Evolutionary conservation across 2,888 invertebrate genomes (phyloP), one percentile per base, ranked within the genome.

Genomic region (Netelia fuscicornis): DNA sequence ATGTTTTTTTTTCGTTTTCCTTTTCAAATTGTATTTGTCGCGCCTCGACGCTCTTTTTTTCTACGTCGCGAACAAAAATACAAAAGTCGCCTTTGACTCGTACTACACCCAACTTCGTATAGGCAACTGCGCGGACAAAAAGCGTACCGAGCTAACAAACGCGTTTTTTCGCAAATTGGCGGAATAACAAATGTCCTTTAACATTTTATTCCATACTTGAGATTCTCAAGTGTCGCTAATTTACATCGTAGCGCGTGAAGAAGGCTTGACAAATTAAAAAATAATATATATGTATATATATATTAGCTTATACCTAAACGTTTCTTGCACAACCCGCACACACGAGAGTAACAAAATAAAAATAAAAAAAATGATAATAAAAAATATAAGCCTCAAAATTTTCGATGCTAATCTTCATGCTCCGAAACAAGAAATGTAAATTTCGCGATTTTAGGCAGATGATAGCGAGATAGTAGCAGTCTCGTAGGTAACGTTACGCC

Each of bases 401-500:
- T 52, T 25, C 23, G 13, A 13, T 23, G 25, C 20, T 37, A 5
- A 70, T 70, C 60, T 77, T 68, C 23, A 20, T 72, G 60, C 20
- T 17, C 5, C 20, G 48, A 62, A 70, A 25, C 20, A 71, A 64
- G 17, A 20, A 54, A 44, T 71, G 64, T 37, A 54, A 79, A 71
- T 42, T 79, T n/a, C 56, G 42, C 2, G 1, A 44, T 44, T 9
- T 10, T 10, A 30, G 20, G 11, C 11, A 60, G 23, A 23, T 3
- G 25, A n/a, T n/a, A 37, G 62, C 10, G n/a, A n/a, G 54, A 54
- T 52, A 2, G 6, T 30, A 25, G 60, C 48, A 54, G 11, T 68
- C 62, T 25, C 62, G 30, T 64, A 48, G 44, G 10, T 56, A 79
- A 84, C 70, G 70, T 56, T 78, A 79, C 70, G 67, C 85, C 30